These are phyloP conservation scores for Sebastes variabilis DNA, from an alignment of 2,797 vertebrate genomes.

Conservation along the genomic window DNA sequence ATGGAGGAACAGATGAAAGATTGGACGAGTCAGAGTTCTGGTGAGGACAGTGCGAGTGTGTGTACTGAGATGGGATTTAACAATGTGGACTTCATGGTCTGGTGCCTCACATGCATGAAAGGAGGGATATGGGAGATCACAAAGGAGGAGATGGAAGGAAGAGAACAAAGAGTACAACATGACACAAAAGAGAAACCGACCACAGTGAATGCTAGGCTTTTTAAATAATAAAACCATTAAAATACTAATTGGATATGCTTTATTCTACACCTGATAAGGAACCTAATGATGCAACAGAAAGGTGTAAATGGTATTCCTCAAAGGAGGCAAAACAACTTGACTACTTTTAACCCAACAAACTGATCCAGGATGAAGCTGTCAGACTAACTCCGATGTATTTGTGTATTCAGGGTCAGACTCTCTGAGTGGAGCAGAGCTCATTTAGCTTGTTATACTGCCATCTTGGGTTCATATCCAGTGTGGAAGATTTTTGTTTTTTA, in stretches of 20 bases:
- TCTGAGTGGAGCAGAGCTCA: neutral
- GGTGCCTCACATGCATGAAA: conserved; percentile 49
- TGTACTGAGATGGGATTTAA: neutral
- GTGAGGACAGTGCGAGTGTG: conserved; percentile 1
- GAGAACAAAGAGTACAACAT: conserved; percentile 9
- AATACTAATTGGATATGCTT: neutral
- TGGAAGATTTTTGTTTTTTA: neutral
- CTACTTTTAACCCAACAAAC: neutral
- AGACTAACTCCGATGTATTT: neutral
- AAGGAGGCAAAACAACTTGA: neutral
- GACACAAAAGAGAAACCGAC: neutral
- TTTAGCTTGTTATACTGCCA: conserved; percentile 48
- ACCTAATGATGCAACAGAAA: neutral
- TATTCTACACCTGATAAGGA: neutral
- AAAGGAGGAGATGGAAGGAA: neutral
- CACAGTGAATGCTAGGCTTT: neutral
- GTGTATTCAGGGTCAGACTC: neutral
- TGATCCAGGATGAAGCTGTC: neutral
- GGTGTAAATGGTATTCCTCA: neutral
- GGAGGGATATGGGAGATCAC: conserved; percentile 24
- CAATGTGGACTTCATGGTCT: conserved; percentile 44
- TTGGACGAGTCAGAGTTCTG: neutral
- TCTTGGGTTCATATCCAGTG: conserved; percentile 49
- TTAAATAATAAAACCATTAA: neutral
- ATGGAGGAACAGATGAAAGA: neutral